These are phyloP conservation scores for Brevipalpus yothersi DNA, from an alignment of 1,140 invertebrate species.

Conservation along the genomic window DNA sequence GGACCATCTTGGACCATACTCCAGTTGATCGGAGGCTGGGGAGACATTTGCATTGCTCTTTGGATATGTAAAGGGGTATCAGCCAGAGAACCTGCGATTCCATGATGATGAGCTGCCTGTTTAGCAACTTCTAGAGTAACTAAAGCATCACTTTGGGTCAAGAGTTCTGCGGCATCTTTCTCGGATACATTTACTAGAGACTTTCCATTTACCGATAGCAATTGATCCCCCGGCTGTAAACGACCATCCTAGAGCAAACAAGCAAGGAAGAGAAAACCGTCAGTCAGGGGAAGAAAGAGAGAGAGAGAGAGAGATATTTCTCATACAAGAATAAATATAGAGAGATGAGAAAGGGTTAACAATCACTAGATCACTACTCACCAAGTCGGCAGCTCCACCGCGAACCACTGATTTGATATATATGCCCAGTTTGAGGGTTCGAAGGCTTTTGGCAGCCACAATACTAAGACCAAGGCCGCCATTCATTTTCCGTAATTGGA, in stretches of 20 bases:
- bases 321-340: too few relatives aligned
- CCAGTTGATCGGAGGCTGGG: not conserved
- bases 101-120: conserved; percentile 87
- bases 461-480: conserved; percentile 81
- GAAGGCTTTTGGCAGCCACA: conserved; percentile 72
- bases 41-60: not conserved
- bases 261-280: too few relatives aligned
- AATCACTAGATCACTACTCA: conserved; percentile 20
- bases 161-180: conserved; percentile 84
- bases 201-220: conserved; percentile 86
- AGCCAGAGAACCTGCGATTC: conserved; percentile 48
- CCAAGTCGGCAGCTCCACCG: conserved; percentile 74
- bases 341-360: not conserved
- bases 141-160: conserved; percentile 71
- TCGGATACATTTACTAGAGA: conserved; percentile 88
- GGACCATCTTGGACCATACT: too few relatives aligned
- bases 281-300: too few relatives aligned
- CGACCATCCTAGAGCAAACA: conserved; percentile 52
- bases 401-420: conserved; percentile 94
- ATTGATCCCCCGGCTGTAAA: conserved; percentile 83
- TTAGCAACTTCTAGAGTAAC: conserved; percentile 89
- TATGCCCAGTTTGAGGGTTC: conserved; percentile 73
- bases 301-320: not conserved
- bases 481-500: conserved; percentile 65
- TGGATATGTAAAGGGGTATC: not conserved